Percentiles rank a stretch among this genome's conserved stretches.
phyloP scores from a whole-genome alignment of 2,113 vertebrate species.

The Sorex araneus region DNA sequence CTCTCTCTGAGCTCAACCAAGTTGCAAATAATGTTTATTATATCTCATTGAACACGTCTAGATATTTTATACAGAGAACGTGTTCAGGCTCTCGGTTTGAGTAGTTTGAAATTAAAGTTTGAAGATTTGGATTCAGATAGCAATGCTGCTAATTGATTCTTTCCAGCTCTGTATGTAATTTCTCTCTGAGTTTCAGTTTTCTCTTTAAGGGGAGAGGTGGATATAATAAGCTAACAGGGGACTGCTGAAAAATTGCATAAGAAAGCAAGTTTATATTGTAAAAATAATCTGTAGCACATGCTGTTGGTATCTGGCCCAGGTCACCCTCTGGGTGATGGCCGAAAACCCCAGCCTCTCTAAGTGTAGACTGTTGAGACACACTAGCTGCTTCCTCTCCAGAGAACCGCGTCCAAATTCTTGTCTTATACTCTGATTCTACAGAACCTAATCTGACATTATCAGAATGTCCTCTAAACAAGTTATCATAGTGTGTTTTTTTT shows the following conservation, averaged over 20 bases:
- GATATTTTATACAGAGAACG: constrained; percentile 16
- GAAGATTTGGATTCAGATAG: background rate
- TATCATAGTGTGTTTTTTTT: background rate
- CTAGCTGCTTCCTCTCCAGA: background rate
- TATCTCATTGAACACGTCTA: constrained; percentile 27
- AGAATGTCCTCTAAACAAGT: background rate
- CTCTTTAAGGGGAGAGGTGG: background rate
- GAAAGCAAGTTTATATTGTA: background rate
- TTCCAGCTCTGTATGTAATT: constrained; percentile 6
- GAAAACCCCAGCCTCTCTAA: background rate
- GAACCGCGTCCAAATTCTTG: background rate
- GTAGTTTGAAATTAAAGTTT: constrained; percentile 19
- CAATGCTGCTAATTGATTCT: background rate
- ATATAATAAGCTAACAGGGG: background rate
- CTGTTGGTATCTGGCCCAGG: background rate
- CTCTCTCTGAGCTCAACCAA: constrained; percentile 21
- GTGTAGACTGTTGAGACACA: background rate
- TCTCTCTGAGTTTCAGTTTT: background rate
- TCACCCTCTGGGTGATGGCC: too few species aligned
- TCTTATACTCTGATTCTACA: background rate
- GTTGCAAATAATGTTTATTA: constrained; percentile 42
- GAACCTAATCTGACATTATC: background rate
- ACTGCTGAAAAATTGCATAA: background rate
- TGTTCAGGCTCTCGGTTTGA: constrained; percentile 27
- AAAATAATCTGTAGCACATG: background rate